Conservation (phyloP, 2,113 vertebrate species). For the Thinocorus orbignyianus region DNA sequence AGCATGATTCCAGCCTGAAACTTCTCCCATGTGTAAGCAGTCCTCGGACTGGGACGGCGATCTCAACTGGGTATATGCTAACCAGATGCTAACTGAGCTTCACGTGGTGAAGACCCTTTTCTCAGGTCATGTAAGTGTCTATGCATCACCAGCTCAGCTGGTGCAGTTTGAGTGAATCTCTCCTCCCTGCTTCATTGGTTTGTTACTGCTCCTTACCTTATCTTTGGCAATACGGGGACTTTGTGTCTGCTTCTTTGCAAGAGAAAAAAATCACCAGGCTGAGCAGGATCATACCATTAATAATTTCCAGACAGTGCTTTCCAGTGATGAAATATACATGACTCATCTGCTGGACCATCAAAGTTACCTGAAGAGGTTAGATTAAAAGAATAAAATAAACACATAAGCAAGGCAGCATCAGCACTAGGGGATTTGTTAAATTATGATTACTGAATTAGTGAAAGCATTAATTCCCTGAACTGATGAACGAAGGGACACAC, state of each 20-base stretch:
- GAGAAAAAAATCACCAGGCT: not conserved
- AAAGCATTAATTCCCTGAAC: not conserved
- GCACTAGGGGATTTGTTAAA: not conserved
- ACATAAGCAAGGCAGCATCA: not conserved
- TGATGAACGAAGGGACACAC: not conserved
- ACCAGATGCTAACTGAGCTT: not conserved
- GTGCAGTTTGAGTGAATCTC: not conserved
- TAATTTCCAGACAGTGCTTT: not conserved
- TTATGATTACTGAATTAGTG: not conserved
- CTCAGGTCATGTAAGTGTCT: not conserved
- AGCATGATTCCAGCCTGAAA: not conserved
- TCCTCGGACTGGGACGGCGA: not conserved
- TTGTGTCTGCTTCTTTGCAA: not conserved
- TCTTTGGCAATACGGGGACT: not conserved
- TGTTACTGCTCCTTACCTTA: not conserved
- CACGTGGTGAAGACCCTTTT: not conserved
- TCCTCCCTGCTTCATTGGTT: not conserved
- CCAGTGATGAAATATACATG: not conserved
- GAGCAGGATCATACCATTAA: not conserved
- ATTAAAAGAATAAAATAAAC: not conserved
- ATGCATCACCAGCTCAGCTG: not conserved
- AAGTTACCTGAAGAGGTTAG: not conserved
- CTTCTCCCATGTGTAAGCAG: not conserved
- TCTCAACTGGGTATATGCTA: not conserved
- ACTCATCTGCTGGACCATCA: not conserved